A percentile compares a stretch with the other conserved stretches of the same genome.
Evolutionary conservation across 2,113 vertebrate species (phyloP).

Genomic region (Delphinus delphis): DNA sequence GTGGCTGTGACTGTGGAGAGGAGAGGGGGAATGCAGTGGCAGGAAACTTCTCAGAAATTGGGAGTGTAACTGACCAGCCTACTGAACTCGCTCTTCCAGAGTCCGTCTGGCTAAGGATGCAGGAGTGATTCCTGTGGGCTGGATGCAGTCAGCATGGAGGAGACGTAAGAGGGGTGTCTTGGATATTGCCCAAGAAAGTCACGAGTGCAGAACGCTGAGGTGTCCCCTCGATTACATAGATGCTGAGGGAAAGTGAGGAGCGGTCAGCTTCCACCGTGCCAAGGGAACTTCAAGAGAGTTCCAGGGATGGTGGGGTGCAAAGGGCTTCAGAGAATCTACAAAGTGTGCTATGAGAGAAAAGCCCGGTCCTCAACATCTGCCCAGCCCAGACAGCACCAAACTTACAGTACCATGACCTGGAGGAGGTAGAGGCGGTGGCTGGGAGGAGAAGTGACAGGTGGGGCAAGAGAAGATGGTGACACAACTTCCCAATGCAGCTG

Average conservation of each 20-base stretch:
- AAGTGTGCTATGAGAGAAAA: not conserved
- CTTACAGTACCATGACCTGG: too few relatives aligned
- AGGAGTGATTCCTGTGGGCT: not conserved
- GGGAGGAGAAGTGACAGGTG: not conserved
- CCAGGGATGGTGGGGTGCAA: not conserved
- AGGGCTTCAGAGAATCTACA: not conserved
- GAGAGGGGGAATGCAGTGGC: not conserved
- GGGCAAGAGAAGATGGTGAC: not conserved
- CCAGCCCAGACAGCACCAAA: not conserved
- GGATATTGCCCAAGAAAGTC: not conserved
- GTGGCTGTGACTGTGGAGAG: not conserved
- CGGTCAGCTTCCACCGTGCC: too few relatives aligned
- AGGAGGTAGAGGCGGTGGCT: not conserved
- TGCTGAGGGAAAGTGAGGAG: not conserved
- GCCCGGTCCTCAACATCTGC: not conserved
- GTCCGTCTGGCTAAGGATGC: not conserved
- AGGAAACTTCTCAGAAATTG: not conserved
- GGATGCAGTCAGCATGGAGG: not conserved
- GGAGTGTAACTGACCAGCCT: not conserved
- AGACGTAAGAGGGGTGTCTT: not conserved
- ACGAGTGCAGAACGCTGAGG: not conserved
- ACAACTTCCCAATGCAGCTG: not conserved
- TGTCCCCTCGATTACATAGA: not conserved
- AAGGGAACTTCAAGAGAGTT: not conserved
- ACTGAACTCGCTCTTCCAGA: not conserved